A percentile compares a stretch with the other conserved stretches of the same genome.
Evolutionary conservation across 2,797 vertebrate genomes (phyloP).

Genomic region (Liparis tanakae): DNA sequence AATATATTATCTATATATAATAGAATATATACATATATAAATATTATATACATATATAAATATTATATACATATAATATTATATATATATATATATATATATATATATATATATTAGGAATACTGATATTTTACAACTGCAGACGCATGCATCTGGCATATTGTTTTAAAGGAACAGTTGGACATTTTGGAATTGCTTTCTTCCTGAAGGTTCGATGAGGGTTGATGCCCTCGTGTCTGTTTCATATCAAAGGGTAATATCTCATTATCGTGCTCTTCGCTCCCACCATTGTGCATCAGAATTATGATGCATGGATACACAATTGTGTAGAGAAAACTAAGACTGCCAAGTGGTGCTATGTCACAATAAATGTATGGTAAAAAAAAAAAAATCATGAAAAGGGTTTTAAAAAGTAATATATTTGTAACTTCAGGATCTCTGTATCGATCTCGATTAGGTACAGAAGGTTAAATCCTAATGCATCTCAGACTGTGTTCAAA

Average conservation of each 20-base stretch:
- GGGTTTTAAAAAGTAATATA: neutral
- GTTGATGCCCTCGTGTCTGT: neutral
- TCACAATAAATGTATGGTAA: too few species aligned
- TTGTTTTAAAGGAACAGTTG: neutral
- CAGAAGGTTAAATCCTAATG: too few species aligned
- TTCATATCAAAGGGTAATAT: neutral
- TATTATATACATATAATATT: too few species aligned
- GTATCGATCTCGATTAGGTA: neutral
- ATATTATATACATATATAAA: too few species aligned
- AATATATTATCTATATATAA: too few species aligned
- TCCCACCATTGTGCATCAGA: too few species aligned
- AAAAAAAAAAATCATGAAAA: neutral
- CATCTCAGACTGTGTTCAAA: neutral
- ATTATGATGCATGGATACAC: too few species aligned
- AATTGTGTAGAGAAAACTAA: neutral
- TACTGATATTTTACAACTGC: neutral
- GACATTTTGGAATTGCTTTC: conserved; percentile 3
- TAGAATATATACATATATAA: too few species aligned
- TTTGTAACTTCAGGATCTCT: neutral
- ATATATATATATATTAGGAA: neutral
- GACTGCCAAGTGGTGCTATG: neutral
- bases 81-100: neutral
- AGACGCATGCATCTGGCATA: conserved; percentile 43
- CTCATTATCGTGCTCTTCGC: too few species aligned
- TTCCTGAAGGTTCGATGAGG: neutral